Percentiles rank a stretch among this genome's conserved stretches.
Evolutionary conservation across 1,140 invertebrate genomes (phyloP).

Genomic region (Tribolium madens): DNA sequence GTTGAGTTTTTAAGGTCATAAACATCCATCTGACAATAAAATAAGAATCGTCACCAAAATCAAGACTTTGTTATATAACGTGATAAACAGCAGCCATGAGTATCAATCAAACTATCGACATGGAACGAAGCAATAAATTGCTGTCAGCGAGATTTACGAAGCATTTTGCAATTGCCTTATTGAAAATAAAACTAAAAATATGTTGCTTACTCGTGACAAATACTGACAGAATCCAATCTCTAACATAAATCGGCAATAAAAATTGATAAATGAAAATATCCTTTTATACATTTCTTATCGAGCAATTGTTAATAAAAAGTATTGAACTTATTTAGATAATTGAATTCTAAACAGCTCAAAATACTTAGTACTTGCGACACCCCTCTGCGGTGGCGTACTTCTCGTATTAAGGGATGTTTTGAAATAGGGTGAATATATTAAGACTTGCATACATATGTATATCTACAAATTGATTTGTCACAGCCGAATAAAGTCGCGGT

Average conservation of each 20-base stretch:
- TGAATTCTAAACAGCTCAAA: conserved; percentile 24
- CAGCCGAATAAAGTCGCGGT: conserved; percentile 63
- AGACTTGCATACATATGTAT: conserved; percentile 65
- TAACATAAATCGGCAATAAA: conserved; percentile 14
- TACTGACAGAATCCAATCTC: conserved; percentile 34
- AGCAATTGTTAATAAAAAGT: not conserved
- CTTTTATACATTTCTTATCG: not conserved
- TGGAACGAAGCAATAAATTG: conserved; percentile 46
- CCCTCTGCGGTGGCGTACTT: conserved; percentile 56
- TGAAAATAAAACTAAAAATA: conserved; percentile 56
- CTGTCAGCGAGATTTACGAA: conserved; percentile 44
- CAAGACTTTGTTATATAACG: conserved; percentile 21
- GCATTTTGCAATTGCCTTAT: conserved; percentile 53
- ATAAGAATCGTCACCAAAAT: not conserved
- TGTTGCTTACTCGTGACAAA: conserved; percentile 50
- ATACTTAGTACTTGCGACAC: conserved; percentile 31
- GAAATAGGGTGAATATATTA: conserved; percentile 65
- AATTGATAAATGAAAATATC: conserved; percentile 7
- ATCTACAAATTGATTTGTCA: conserved; percentile 67
- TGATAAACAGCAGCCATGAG: conserved; percentile 1
- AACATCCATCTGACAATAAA: not conserved
- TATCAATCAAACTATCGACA: conserved; percentile 52
- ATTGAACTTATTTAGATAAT: conserved; percentile 14
- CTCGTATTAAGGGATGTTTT: conserved; percentile 63
- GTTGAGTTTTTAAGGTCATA: not conserved